Evolutionary conservation across 2,113 vertebrate genomes (phyloP).

Genomic region (Craseonycteris thonglongyai): DNA sequence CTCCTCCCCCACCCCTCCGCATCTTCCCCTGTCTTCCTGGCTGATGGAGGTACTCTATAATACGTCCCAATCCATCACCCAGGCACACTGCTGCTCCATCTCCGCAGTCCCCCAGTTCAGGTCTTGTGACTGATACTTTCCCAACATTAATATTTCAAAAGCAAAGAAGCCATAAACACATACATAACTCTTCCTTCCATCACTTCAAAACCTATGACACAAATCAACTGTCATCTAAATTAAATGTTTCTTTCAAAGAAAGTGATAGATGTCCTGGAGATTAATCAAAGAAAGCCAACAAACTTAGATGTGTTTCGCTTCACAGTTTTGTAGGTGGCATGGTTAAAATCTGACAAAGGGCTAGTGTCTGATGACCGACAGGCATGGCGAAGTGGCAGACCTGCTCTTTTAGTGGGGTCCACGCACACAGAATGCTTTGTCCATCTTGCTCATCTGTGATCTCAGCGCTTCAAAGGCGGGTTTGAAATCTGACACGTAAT

Average conservation of each 20-base stretch:
- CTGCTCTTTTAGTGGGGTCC: not conserved
- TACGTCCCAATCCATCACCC: not conserved
- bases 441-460: not conserved
- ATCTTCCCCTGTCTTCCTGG: not conserved
- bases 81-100: not conserved
- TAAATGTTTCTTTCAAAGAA: conserved; percentile 37
- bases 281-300: conserved; percentile 36
- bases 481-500: not conserved
- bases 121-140: conserved; percentile 19
- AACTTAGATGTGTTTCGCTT: not conserved
- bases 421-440: not conserved
- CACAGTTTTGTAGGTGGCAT: not conserved
- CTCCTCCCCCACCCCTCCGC: fast-evolving
- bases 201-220: conserved; percentile 26
- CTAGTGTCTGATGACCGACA: not conserved
- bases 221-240: conserved; percentile 48
- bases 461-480: not conserved
- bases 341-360: not conserved
- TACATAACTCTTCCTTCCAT: conserved; percentile 45
- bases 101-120: not conserved
- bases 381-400: not conserved
- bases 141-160: conserved; percentile 50
- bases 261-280: conserved; percentile 7
- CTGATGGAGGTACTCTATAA: not conserved
- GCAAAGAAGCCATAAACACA: conserved; percentile 37